Evolutionary conservation across 1,140 invertebrate genomes (phyloP), one percentile per base, ranked within the genome.

Genomic region (Stenopsyche tienmushanensis): DNA sequence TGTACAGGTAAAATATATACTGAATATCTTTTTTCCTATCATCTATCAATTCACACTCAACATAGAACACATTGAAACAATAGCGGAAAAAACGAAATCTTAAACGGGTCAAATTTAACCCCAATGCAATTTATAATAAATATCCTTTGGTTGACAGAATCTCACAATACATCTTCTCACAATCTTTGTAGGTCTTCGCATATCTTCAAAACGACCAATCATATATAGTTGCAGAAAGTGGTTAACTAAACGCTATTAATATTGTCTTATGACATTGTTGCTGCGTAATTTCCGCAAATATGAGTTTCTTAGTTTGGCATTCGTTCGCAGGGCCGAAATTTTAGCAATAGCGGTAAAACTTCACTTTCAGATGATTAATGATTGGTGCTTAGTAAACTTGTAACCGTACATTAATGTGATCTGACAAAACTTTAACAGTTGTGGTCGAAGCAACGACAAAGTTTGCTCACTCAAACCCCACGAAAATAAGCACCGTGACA

Each of bases 371-470:
- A 62, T 68, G 62, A 64, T 68, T 64, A 62, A 68, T 64, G 54
- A 62, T 55, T 34, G 62, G 20, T 24, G 29, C 34, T 44, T 60
- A 52, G 1, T 18, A 52, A 64, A 68, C 34, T 68, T 54, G 54
- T 15, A 26, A 59, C 66, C 44, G 45, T 57, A 47, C 62, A 60
- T 53, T 53, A 68, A 68, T 60, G 62, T 59, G 60, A 64, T 67
- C 65, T 41, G 65, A 25, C 60, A 26, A 58, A 67, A 67, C 42
- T 67, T 67, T 29, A 41, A 23, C 65, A 67, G 59, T 67, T 67
- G 59, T 17, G 52, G 52, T 53, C 64, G 25, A 64, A 64, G 24
- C 42, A 21, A 15, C 8, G 45, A 29, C 23, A 1, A 53, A 53
- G 8, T 53, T 53, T 13, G 23, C 3, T 20, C 15, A 49, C 41